phyloP scores from a whole-genome alignment of 2,113 vertebrate species.

The Pogonocichla stellata region DNA sequence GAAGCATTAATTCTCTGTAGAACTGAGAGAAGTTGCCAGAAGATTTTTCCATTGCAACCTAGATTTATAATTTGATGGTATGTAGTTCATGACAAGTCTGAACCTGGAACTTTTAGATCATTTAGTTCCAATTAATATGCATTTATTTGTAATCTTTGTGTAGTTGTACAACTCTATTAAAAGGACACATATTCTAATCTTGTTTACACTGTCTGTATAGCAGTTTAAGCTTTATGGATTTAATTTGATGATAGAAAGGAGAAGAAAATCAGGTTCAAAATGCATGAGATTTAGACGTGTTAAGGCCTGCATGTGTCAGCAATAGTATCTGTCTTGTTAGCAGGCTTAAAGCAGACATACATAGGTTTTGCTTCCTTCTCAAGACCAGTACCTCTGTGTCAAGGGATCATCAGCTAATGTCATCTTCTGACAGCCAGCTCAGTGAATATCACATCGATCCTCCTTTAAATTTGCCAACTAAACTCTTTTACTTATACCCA shows the following conservation, averaged over 20 bases:
- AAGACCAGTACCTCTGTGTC: background rate
- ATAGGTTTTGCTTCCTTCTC: background rate
- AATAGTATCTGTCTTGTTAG: background rate
- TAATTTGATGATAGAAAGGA: background rate
- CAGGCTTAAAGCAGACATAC: background rate
- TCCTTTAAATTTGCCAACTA: background rate
- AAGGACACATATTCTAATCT: background rate
- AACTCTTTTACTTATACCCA: background rate
- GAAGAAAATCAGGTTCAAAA: background rate
- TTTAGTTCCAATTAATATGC: background rate
- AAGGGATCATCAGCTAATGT: background rate
- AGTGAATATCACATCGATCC: background rate
- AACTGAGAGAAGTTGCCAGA: background rate
- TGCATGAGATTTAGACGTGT: accelerated
- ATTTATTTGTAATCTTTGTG: background rate
- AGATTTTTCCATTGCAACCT: background rate
- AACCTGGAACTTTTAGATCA: background rate
- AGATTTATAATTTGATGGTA: background rate
- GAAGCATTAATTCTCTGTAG: background rate
- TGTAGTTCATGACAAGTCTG: background rate
- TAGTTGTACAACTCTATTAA: background rate
- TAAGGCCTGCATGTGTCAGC: background rate
- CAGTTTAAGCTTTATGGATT: background rate
- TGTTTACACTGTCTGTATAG: background rate
- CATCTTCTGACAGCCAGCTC: background rate